Percentiles rank a stretch among this genome's conserved stretches.
These are phyloP conservation scores for Thamnophis sirtalis DNA, from an alignment of 2,113 vertebrate species.

Conservation along the genomic window DNA sequence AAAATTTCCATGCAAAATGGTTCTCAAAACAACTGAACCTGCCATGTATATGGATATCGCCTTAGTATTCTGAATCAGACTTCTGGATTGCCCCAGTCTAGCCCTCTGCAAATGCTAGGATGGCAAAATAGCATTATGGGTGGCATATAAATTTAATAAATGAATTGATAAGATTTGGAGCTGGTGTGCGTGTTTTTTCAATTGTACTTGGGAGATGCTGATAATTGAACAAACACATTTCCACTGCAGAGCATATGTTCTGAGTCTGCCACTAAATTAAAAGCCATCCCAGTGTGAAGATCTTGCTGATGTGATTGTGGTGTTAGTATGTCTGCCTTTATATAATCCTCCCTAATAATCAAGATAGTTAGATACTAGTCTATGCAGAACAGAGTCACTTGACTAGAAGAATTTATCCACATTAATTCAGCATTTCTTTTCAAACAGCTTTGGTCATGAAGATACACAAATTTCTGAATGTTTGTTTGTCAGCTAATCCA, in stretches of 20 bases:
- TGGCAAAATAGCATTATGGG: background rate
- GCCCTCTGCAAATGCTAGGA: background rate
- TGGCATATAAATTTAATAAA: background rate
- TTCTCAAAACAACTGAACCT: background rate
- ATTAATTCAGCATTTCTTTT: slow-evolving; percentile 50
- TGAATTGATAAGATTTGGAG: background rate
- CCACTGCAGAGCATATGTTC: background rate
- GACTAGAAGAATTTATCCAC: slow-evolving; percentile 45
- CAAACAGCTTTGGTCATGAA: slow-evolving; percentile 42
- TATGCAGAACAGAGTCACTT: slow-evolving; percentile 14
- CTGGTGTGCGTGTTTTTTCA: background rate
- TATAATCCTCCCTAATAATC: background rate
- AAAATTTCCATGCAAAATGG: background rate
- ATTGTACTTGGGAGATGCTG: background rate
- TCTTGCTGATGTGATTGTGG: background rate
- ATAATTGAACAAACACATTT: background rate
- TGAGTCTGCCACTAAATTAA: background rate
- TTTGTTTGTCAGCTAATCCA: slow-evolving; percentile 53
- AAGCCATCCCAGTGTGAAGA: background rate
- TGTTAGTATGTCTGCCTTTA: background rate
- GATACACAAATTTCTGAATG: slow-evolving; percentile 45
- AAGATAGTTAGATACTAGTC: background rate
- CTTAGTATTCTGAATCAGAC: background rate
- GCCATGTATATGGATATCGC: background rate
- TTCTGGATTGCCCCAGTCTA: background rate